These are phyloP conservation scores for Megalurothrips usitatus DNA, from an alignment of 2,888 invertebrate genomes.

Conservation along the genomic window DNA sequence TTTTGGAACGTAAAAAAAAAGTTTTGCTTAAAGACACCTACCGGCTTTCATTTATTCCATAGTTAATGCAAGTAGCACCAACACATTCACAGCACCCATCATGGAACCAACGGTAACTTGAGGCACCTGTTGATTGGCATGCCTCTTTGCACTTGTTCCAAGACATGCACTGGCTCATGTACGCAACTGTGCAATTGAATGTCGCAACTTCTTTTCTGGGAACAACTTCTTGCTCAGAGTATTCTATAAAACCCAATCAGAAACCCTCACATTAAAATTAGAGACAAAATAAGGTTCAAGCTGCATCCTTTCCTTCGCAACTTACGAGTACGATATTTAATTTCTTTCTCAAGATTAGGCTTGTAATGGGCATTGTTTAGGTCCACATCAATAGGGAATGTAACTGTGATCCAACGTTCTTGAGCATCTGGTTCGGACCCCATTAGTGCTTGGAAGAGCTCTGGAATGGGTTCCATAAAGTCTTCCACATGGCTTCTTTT, in stretches of 20 bases:
- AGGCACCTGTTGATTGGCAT: slow-evolving; percentile 78
- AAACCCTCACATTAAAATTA: not conserved
- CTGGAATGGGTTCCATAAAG: slow-evolving; percentile 72
- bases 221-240: slow-evolving; percentile 43
- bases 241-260: slow-evolving; percentile 35
- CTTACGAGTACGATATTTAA: slow-evolving; percentile 65
- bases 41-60: slow-evolving; percentile 83
- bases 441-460: slow-evolving; percentile 70
- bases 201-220: slow-evolving; percentile 49
- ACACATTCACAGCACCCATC: slow-evolving; percentile 93
- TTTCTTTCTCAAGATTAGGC: slow-evolving; percentile 57
- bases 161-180: slow-evolving; percentile 83
- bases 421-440: slow-evolving; percentile 62
- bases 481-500: slow-evolving; percentile 83
- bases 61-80: slow-evolving; percentile 81
- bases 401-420: slow-evolving; percentile 78
- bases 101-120: slow-evolving; percentile 87
- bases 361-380: slow-evolving; percentile 54
- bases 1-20: not conserved
- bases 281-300: slow-evolving; percentile 28
- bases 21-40: slow-evolving; percentile 42
- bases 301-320: slow-evolving; percentile 28
- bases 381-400: slow-evolving; percentile 72
- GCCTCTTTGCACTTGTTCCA: slow-evolving; percentile 79
- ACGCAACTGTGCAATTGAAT: slow-evolving; percentile 87